These are phyloP conservation scores for Syncerus caffer DNA, from an alignment of 2,797 vertebrate species.

Conservation along the genomic window DNA sequence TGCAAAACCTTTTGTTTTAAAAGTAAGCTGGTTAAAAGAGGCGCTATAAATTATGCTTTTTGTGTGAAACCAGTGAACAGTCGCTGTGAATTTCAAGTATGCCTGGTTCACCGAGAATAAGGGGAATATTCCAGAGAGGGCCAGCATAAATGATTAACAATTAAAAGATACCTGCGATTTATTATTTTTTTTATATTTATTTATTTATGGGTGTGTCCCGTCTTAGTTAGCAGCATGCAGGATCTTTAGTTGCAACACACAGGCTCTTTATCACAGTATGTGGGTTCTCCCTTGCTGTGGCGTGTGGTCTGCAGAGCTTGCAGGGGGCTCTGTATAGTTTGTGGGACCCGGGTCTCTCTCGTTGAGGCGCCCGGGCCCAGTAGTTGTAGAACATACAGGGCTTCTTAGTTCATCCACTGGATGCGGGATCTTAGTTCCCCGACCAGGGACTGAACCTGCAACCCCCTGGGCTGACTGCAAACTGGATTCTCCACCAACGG, in stretches of 20 bases:
- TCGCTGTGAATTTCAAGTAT: not conserved
- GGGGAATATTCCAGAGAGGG: not conserved
- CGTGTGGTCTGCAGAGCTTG: not conserved
- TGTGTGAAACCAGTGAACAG: not conserved
- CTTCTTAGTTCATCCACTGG: not conserved
- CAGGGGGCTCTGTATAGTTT: not conserved
- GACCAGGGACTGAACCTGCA: not conserved
- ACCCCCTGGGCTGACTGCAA: not conserved
- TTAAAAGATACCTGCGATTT: not conserved
- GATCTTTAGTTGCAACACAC: not conserved
- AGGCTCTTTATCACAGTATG: fast-evolving
- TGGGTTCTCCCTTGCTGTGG: not conserved
- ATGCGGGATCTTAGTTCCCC: not conserved
- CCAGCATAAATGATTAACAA: not conserved
- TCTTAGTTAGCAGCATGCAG: not conserved
- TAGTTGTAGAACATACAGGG: not conserved
- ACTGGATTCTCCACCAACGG: not conserved
- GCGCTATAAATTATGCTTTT: not conserved
- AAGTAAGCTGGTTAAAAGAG: not conserved
- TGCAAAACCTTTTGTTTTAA: not conserved
- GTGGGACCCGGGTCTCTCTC: fast-evolving
- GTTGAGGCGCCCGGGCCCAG: not conserved
- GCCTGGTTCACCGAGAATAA: not conserved
- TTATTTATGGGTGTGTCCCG: not conserved
- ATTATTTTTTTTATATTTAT: not conserved